Evolutionary conservation across 2,113 vertebrate genomes (phyloP).

Genomic region (Nannospalax galili): DNA sequence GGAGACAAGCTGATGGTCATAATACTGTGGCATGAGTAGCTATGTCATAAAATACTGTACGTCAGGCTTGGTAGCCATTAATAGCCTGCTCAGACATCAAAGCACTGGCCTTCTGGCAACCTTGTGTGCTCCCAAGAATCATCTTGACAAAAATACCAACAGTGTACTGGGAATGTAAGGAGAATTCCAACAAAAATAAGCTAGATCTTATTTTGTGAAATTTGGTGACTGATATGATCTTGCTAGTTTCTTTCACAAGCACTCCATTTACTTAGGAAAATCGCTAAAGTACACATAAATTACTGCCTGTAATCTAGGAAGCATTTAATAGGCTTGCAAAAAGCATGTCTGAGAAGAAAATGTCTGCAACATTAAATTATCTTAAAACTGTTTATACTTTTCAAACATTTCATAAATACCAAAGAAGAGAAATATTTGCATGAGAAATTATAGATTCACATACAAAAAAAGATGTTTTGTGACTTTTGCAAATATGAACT

Average conservation of each 20-base stretch:
- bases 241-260: constrained; percentile 27
- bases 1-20: neutral
- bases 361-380: constrained; percentile 45
- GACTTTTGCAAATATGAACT: constrained; percentile 58
- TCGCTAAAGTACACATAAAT: constrained; percentile 45
- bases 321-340: constrained; percentile 32
- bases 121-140: neutral
- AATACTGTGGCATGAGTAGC: neutral
- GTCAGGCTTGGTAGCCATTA: neutral
- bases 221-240: neutral
- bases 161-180: constrained; percentile 2
- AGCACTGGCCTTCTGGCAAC: neutral
- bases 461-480: neutral
- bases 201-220: constrained; percentile 38
- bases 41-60: constrained; percentile 35
- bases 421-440: constrained; percentile 27
- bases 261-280: constrained; percentile 38
- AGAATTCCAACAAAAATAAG: constrained; percentile 34
- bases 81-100: constrained; percentile 24
- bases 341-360: constrained; percentile 43
- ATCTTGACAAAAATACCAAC: neutral
- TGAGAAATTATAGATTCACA: constrained; percentile 39
- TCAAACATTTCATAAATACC: constrained; percentile 43
- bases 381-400: constrained; percentile 59
- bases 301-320: constrained; percentile 28